These are phyloP conservation scores for Speoplatyrhinus poulsoni DNA, from an alignment of 2,113 vertebrate genomes.

Conservation along the genomic window DNA sequence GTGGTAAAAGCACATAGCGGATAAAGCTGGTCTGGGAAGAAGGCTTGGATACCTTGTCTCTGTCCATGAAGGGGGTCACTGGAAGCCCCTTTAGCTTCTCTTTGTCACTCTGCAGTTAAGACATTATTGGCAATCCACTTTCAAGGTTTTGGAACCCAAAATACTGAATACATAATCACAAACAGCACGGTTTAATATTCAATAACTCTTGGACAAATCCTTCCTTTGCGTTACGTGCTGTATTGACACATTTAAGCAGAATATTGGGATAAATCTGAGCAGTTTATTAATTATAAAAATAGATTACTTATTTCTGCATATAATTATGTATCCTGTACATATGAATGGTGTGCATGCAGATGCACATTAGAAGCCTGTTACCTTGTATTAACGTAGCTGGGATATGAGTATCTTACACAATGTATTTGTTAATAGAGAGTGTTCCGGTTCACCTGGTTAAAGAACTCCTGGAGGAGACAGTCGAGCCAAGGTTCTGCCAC, in stretches of 20 bases:
- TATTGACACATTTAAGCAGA: no score
- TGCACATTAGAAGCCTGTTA: no score
- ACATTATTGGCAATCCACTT: background rate
- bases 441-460: conserved; percentile 70
- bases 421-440: no score
- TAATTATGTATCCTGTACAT: no score
- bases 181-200: no score
- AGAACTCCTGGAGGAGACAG: conserved; percentile 80
- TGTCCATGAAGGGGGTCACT: conserved; percentile 78
- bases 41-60: conserved; percentile 78
- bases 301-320: no score
- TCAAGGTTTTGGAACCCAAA: background rate
- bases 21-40: conserved; percentile 80
- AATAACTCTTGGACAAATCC: no score
- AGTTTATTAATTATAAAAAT: no score
- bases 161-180: background rate
- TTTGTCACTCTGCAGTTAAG: conserved; percentile 68
- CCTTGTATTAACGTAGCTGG: no score
- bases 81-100: conserved; percentile 79
- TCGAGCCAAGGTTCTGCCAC: conserved; percentile 80
- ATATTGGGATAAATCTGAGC: no score
- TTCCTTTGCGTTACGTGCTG: no score
- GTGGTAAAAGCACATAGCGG: conserved; percentile 74
- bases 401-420: background rate
- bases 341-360: no score